These are phyloP conservation scores for Pristis pectinata DNA, from an alignment of 2,797 vertebrate genomes.

Conservation along the genomic window DNA sequence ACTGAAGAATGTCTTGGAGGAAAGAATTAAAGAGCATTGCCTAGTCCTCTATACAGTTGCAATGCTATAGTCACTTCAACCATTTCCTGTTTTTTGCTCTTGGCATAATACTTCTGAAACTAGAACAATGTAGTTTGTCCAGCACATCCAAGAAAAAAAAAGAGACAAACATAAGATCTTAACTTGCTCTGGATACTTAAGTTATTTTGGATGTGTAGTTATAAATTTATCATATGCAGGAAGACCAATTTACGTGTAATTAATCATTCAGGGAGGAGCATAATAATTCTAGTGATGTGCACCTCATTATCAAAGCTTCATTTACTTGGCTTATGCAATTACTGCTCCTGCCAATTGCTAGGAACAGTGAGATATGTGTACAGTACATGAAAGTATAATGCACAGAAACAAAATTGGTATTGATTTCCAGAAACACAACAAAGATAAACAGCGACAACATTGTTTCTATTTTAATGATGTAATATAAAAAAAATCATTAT, in stretches of 20 bases:
- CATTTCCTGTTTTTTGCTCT: conserved; percentile 54
- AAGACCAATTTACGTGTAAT: conserved; percentile 63
- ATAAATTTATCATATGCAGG: conserved; percentile 64
- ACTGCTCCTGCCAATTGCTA: conserved; percentile 46
- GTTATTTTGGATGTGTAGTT: conserved; percentile 58
- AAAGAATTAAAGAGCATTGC: conserved; percentile 64
- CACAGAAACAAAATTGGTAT: conserved; percentile 17
- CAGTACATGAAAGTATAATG: conserved; percentile 6
- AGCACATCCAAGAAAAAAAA: conserved; percentile 24
- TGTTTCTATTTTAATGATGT: conserved; percentile 8
- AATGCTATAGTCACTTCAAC: conserved; percentile 58
- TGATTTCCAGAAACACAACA: conserved; percentile 6
- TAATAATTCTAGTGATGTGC: conserved; percentile 54
- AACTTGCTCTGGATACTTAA: conserved; percentile 53
- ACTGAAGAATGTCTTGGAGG: conserved; percentile 48
- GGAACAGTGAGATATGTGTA: conserved; percentile 42
- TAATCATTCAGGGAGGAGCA: conserved; percentile 60
- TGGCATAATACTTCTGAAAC: conserved; percentile 57
- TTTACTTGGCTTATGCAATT: conserved; percentile 54
- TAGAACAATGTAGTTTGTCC: conserved; percentile 54
- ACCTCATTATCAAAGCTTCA: conserved; percentile 54
- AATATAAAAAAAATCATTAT: conserved; percentile 15
- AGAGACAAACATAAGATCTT: background rate
- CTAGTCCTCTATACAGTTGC: conserved; percentile 56
- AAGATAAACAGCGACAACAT: conserved; percentile 5